Conservation (phyloP, 2,888 invertebrate species). For the Platerodrilus igneus region DNA sequence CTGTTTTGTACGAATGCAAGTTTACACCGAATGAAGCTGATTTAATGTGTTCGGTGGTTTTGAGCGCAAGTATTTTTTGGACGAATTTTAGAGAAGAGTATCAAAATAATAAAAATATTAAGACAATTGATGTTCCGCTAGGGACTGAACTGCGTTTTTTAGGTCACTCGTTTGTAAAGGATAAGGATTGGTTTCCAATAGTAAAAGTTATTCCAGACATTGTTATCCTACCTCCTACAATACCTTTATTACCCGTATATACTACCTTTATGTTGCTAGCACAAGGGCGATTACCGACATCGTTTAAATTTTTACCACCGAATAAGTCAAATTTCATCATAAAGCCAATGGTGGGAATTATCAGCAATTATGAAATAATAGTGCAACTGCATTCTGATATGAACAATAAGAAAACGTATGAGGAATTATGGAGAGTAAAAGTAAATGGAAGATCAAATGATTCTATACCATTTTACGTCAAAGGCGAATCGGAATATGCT, state of each 20-base stretch:
- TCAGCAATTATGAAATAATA: conserved; percentile 44
- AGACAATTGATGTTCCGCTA: conserved; percentile 29
- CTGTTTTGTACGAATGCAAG: conserved; percentile 40
- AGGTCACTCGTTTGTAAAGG: conserved; percentile 39
- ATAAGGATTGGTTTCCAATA: conserved; percentile 35
- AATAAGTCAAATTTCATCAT: conserved; percentile 42
- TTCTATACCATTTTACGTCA: conserved; percentile 41
- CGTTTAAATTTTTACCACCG: conserved; percentile 47
- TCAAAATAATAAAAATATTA: conserved; percentile 2
- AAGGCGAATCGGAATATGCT: conserved; percentile 44
- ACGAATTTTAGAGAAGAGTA: conserved; percentile 11
- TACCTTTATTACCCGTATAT: conserved; percentile 35
- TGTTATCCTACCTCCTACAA: conserved; percentile 34
- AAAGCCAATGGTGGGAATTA: conserved; percentile 48
- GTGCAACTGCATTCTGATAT: conserved; percentile 40
- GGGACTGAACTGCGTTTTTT: conserved; percentile 29
- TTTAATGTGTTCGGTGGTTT: conserved; percentile 34
- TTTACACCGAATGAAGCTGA: conserved; percentile 38
- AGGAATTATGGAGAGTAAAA: conserved; percentile 48
- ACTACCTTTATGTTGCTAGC: conserved; percentile 45
- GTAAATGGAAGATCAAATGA: conserved; percentile 44
- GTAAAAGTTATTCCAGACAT: conserved; percentile 33
- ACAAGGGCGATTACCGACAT: conserved; percentile 44
- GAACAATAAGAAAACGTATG: conserved; percentile 36
- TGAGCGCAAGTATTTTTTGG: conserved; percentile 40